These are phyloP conservation scores for Neodiprion pinetum DNA, from an alignment of 1,140 invertebrate species.

Conservation along the genomic window DNA sequence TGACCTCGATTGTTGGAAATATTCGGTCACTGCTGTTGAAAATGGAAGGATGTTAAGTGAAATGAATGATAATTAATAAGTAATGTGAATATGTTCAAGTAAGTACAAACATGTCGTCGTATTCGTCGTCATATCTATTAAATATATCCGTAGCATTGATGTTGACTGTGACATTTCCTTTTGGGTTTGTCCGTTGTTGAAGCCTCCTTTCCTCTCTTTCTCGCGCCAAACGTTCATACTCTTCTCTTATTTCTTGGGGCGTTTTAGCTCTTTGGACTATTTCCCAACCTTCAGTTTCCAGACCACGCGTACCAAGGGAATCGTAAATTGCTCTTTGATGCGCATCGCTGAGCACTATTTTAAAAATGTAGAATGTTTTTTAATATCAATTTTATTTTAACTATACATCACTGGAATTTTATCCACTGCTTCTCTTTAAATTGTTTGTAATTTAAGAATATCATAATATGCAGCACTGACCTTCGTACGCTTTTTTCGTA, in stretches of 20 bases:
- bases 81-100: constrained; percentile 19
- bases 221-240: constrained; percentile 85
- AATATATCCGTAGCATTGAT: constrained; percentile 95
- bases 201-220: constrained; percentile 84
- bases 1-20: constrained; percentile 85
- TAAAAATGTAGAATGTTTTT: constrained; percentile 29
- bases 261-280: constrained; percentile 89
- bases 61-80: constrained; percentile 27
- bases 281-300: constrained; percentile 93
- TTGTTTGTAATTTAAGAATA: constrained; percentile 19
- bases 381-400: constrained; percentile 13
- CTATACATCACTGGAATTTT: constrained; percentile 59
- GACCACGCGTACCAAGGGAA: constrained; percentile 76
- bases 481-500: constrained; percentile 92
- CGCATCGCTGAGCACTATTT: constrained; percentile 77
- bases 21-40: constrained; percentile 62
- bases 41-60: constrained; percentile 32
- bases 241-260: constrained; percentile 91
- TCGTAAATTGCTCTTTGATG: constrained; percentile 85
- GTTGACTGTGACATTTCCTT: constrained; percentile 83
- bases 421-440: constrained; percentile 62
- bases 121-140: constrained; percentile 78
- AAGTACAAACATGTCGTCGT: constrained; percentile 57
- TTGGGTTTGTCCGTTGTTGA: constrained; percentile 89
- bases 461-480: constrained; percentile 58